Percentiles rank a stretch among this genome's conserved stretches.
Conservation (phyloP, 2,888 invertebrate species). For the Clepsis dumicolana region DNA sequence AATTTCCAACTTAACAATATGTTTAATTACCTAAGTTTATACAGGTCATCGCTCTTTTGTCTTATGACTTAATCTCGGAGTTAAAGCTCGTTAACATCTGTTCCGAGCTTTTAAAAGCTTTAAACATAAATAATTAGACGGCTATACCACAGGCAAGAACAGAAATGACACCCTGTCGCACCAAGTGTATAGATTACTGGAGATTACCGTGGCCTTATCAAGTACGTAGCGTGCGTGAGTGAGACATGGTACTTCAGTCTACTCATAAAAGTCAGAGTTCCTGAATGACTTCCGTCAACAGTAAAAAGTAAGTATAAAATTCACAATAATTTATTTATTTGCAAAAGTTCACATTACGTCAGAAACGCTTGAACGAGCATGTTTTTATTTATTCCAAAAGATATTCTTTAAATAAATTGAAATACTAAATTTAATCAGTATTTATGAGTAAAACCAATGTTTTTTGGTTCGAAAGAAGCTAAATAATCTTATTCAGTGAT, state of each 20-base stretch:
- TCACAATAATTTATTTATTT: neutral
- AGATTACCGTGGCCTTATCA: neutral
- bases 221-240: neutral
- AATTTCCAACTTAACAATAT: neutral
- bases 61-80: neutral
- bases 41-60: constrained; percentile 1
- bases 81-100: constrained; percentile 1
- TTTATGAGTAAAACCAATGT: too few relatives aligned
- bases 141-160: too few relatives aligned
- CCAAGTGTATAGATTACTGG: neutral
- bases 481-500: neutral
- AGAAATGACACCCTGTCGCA: neutral
- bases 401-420: neutral
- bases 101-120: neutral
- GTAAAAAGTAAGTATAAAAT: neutral
- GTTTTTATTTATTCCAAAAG: neutral
- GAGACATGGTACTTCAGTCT: neutral
- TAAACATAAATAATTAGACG: neutral
- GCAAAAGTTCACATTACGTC: neutral
- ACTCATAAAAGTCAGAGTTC: neutral
- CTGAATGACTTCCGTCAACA: neutral
- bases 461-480: neutral
- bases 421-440: too few relatives aligned
- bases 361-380: neutral
- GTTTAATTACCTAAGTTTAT: neutral